A percentile compares a stretch with the other conserved stretches of the same genome.
phyloP scores from a whole-genome alignment of 1,140 invertebrate genomes.

The Oppia nitens region DNA sequence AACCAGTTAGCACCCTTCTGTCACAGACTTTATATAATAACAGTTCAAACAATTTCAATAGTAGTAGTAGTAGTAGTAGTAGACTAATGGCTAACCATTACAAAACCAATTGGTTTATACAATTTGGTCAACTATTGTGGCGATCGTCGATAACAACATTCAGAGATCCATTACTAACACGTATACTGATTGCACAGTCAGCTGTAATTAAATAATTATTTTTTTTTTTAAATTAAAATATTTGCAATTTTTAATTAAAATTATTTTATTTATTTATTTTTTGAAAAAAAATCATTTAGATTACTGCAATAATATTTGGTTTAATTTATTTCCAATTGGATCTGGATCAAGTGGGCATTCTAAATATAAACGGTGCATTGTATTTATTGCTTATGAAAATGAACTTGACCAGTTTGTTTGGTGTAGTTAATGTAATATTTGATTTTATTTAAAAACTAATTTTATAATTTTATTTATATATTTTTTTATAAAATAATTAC shows the following conservation, averaged over 20 bases:
- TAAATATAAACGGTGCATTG: constrained; percentile 90
- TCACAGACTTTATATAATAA: not conserved
- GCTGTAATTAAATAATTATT: constrained; percentile 30
- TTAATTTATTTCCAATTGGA: constrained; percentile 69
- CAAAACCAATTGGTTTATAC: not conserved
- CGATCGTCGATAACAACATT: constrained; percentile 46
- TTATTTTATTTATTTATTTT: constrained; percentile 17
- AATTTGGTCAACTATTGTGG: constrained; percentile 35
- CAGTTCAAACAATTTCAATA: not conserved
- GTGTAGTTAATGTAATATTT: constrained; percentile 62
- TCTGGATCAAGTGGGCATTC: constrained; percentile 66
- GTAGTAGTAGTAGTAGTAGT: not conserved
- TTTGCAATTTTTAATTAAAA: too few species aligned
- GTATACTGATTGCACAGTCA: constrained; percentile 52
- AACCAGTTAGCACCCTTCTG: not conserved
- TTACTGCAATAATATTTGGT: constrained; percentile 67
- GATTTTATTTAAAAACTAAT: not conserved
- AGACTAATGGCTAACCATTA: too few species aligned
- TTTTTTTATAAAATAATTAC: constrained; percentile 22
- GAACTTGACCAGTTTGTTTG: constrained; percentile 80
- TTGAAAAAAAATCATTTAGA: constrained; percentile 30
- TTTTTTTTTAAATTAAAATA: too few species aligned
- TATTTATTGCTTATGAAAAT: constrained; percentile 82
- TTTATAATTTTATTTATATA: constrained; percentile 7
- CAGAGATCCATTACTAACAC: constrained; percentile 51